Conservation (phyloP, 1,140 invertebrate genomes). For the Kradibia gibbosae region DNA sequence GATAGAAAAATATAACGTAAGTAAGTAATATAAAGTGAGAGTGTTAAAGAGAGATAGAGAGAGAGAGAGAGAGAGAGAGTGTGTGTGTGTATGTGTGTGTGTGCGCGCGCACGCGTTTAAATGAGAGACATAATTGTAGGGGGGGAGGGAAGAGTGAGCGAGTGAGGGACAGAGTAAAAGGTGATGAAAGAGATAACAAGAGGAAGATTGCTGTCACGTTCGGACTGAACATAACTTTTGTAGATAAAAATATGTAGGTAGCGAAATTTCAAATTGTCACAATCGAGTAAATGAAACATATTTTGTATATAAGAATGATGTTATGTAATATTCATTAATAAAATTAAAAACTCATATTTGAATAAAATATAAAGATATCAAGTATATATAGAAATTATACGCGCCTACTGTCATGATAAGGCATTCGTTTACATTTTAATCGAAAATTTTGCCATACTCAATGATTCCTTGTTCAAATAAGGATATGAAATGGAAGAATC, state of each 20-base stretch:
- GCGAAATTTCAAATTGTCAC: constrained; percentile 50
- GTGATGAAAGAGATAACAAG: constrained; percentile 3
- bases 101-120: too few relatives aligned
- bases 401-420: constrained; percentile 31
- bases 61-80: constrained; percentile 27
- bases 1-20: too few relatives aligned
- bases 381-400: constrained; percentile 20
- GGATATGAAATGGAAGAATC: background rate
- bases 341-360: constrained; percentile 39
- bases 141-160: background rate
- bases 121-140: too few relatives aligned
- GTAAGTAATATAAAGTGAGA: too few relatives aligned
- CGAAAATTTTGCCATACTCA: background rate
- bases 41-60: background rate
- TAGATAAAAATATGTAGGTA: constrained; percentile 47
- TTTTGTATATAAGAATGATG: constrained; percentile 49
- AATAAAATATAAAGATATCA: constrained; percentile 35
- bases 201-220: constrained; percentile 2
- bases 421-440: constrained; percentile 20
- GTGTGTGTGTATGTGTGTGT: too few relatives aligned
- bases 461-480: background rate
- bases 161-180: constrained; percentile 23
- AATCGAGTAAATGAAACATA: constrained; percentile 26
- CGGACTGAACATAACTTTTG: constrained; percentile 47
- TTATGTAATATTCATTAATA: constrained; percentile 49